These are phyloP conservation scores for Crematogaster levior DNA, from an alignment of 2,888 invertebrate genomes.

Conservation along the genomic window DNA sequence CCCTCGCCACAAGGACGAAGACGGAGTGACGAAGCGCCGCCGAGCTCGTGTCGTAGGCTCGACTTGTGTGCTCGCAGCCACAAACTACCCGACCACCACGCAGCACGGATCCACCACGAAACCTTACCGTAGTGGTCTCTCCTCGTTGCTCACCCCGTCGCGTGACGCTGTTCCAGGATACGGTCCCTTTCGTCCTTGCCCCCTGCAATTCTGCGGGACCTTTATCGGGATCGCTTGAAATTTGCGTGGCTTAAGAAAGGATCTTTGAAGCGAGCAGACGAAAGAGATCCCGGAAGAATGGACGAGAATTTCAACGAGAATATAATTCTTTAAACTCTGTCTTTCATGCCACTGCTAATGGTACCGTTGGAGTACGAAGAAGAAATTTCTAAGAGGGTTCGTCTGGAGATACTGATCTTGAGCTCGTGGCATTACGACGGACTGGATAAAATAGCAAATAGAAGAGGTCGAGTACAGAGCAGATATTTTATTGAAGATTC, in stretches of 20 bases:
- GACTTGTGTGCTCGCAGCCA: constrained; percentile 79
- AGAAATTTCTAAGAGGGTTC: constrained; percentile 8
- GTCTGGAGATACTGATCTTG: constrained; percentile 5
- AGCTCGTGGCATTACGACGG: neutral
- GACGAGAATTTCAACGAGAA: neutral
- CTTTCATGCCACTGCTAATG: constrained; percentile 15
- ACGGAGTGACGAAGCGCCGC: constrained; percentile 65
- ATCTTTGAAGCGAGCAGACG: neutral
- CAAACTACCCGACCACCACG: constrained; percentile 85
- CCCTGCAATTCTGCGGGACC: neutral
- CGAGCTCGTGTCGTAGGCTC: constrained; percentile 72
- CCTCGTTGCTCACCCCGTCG: constrained; percentile 7
- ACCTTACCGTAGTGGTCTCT: constrained; percentile 64
- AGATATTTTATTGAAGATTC: constrained; percentile 4
- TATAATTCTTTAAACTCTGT: constrained; percentile 16
- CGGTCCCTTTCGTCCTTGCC: neutral
- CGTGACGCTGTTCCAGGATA: neutral
- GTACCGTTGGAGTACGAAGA: constrained; percentile 12
- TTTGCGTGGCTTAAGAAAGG: neutral
- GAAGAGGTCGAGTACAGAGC: neutral
- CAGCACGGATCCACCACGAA: constrained; percentile 79
- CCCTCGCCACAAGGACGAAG: constrained; percentile 62
- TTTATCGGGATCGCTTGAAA: neutral
- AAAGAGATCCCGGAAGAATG: neutral
- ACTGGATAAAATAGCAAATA: constrained; percentile 6